phyloP scores from a whole-genome alignment of 2,797 vertebrate genomes.

The Hemibagrus guttatus region DNA sequence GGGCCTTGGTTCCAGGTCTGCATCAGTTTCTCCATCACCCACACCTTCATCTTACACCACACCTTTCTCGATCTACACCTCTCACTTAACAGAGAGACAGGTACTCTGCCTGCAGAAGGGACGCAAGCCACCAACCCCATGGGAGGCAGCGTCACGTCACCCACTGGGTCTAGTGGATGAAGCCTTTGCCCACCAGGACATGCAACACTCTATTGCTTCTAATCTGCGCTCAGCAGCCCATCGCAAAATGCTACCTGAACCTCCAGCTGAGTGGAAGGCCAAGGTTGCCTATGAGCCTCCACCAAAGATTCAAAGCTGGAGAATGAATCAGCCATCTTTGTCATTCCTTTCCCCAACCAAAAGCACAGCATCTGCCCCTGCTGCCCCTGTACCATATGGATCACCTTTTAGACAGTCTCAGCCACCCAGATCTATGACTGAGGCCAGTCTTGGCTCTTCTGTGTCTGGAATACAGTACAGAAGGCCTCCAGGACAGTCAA shows the following conservation, averaged over 20 bases:
- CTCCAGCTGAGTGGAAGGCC: constrained; percentile 81
- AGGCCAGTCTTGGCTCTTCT: constrained; percentile 66
- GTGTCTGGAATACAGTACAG: constrained; percentile 72
- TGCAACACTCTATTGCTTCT: constrained; percentile 83
- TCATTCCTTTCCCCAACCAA: constrained; percentile 60
- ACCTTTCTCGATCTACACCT: background rate
- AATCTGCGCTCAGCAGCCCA: constrained; percentile 84
- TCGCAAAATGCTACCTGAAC: constrained; percentile 83
- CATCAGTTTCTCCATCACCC: constrained; percentile 68
- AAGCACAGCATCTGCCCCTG: constrained; percentile 63
- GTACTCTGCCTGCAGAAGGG: constrained; percentile 67
- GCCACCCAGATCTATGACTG: constrained; percentile 74
- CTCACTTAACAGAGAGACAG: constrained; percentile 58
- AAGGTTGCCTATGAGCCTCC: constrained; percentile 71
- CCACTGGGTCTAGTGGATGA: constrained; percentile 90
- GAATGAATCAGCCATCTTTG: constrained; percentile 35
- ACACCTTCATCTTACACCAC: constrained; percentile 68
- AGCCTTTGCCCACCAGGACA: constrained; percentile 80
- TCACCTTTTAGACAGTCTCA: constrained; percentile 76
- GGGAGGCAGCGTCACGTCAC: constrained; percentile 90
- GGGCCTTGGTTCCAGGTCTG: constrained; percentile 66
- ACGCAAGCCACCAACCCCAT: constrained; percentile 81
- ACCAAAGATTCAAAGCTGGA: constrained; percentile 42
- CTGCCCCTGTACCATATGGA: constrained; percentile 65
- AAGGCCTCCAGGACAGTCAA: constrained; percentile 66